A percentile compares a stretch with the other conserved stretches of the same genome.
These are phyloP conservation scores for Gnathonemus echidnorhynchus DNA, from an alignment of 2,113 vertebrate genomes.

Conservation along the genomic window DNA sequence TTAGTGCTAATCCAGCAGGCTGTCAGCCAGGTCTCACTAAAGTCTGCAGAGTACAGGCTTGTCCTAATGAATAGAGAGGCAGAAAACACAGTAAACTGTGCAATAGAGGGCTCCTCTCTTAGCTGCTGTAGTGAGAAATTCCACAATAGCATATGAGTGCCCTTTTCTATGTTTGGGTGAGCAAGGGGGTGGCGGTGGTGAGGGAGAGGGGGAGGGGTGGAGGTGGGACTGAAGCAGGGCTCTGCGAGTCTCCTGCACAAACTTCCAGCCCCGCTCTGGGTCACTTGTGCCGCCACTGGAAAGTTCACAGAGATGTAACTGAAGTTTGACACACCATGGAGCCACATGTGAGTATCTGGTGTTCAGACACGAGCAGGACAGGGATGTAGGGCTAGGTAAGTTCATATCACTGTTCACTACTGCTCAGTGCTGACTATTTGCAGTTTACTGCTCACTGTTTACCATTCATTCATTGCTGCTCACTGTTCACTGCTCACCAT, in stretches of 20 bases:
- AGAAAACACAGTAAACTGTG: neutral
- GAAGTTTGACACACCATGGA: constrained; percentile 20
- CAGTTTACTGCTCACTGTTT: neutral
- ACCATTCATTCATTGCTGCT: neutral
- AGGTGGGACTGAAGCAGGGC: constrained; percentile 8
- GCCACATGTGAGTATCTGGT: neutral
- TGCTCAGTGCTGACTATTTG: neutral
- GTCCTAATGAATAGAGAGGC: neutral
- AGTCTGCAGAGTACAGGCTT: neutral
- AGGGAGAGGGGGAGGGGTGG: constrained; percentile 4
- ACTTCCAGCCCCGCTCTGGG: constrained; percentile 14
- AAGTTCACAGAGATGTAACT: constrained; percentile 23
- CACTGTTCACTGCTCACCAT: neutral
- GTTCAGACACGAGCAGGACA: neutral
- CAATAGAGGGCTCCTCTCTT: neutral
- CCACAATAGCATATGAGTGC: neutral
- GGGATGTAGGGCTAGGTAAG: constrained; percentile 29
- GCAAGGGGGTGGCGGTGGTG: neutral
- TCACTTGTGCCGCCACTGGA: constrained; percentile 17
- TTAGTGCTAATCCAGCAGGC: neutral
- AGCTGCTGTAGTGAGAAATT: neutral
- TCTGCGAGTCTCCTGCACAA: neutral
- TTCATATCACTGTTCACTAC: neutral
- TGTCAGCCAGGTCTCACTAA: neutral
- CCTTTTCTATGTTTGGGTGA: neutral